Evolutionary conservation across 2,888 invertebrate species (phyloP), one percentile per base, ranked within the genome.

Genomic region (Sycophila texana): DNA sequence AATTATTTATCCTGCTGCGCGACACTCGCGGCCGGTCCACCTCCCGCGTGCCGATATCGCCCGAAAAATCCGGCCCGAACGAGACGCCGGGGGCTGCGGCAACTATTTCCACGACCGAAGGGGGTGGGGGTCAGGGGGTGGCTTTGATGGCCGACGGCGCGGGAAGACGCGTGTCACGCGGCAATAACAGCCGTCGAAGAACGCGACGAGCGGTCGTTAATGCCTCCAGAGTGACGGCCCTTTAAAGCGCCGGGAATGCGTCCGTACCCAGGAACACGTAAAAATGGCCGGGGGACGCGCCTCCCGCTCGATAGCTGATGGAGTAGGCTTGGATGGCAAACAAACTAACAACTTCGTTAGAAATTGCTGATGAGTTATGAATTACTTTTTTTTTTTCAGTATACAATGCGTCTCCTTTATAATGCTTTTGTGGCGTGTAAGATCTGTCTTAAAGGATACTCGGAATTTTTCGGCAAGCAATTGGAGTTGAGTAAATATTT

Each of bases 101-200:
- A 84, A 85, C 83, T 83, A 83, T 85, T 71, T 76, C 81, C 39
- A 68, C 80, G 68, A 16, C 5, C 39, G 5, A 2, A 7, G 65
- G 47, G 63, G 81, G 79, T 80, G 47, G 71, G 80, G 67, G 18
- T 10, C 14, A 14, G 51, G 51, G 14, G 51, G 4, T 4, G 7
- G 70, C 77, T 84, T 87, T 84, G 83, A 85, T 84, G 82, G 85
- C 81, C 74, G 79, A 55, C 70, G 58, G 82, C 79, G 82, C 79
- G 74, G 78, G 82, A 83, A 83, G 83, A 84, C 83, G 84, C 85
- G 85, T 86, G 86, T 83, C 86, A 79, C 79, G 77, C 53, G 68
- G 83, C 85, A 85, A 85, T 86, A 87, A 86, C 83, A 84, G 55
- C 83, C 81, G 65, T 75, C 82, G 82, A 84, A 83, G 82, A 85